These are phyloP conservation scores for Abrostola triplasia DNA, from an alignment of 2,888 invertebrate genomes.

Conservation along the genomic window DNA sequence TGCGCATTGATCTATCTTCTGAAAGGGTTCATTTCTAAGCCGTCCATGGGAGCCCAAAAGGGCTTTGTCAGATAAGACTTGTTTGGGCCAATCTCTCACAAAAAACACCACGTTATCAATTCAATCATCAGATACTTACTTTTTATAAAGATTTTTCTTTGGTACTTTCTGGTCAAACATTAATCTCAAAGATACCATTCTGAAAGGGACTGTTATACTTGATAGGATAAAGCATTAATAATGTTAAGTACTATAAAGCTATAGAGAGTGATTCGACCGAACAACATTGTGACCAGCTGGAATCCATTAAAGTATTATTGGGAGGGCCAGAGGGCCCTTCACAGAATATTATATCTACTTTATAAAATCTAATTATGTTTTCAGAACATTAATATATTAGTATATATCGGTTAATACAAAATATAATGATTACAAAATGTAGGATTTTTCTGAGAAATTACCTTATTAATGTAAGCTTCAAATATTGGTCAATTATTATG, in stretches of 20 bases:
- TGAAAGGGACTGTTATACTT: conserved; percentile 58
- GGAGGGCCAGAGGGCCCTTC: conserved; percentile 42
- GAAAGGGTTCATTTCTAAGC: conserved; percentile 80
- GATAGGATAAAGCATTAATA: conserved; percentile 70
- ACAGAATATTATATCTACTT: conserved; percentile 40
- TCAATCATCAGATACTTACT: conserved; percentile 75
- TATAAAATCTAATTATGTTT: conserved; percentile 27
- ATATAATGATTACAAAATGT: too few species aligned
- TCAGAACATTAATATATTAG: conserved; percentile 3
- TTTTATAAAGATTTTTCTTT: conserved; percentile 50
- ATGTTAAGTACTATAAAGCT: conserved; percentile 64
- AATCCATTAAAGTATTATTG: conserved; percentile 59
- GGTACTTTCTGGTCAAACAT: conserved; percentile 54
- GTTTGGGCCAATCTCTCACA: conserved; percentile 74
- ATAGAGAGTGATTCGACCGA: conserved; percentile 53
- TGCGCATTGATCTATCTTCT: conserved; percentile 75
- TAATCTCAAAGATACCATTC: conserved; percentile 63
- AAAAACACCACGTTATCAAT: conserved; percentile 77
- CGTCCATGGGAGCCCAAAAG: conserved; percentile 70
- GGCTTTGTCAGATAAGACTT: conserved; percentile 79
- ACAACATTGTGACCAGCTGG: conserved; percentile 52
- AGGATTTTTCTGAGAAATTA: too few species aligned
- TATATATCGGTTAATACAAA: too few species aligned
- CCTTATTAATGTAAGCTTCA: too few species aligned
- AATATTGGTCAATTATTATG: too few species aligned